Conservation (phyloP, 2,113 vertebrate species). For the Amia ocellicauda region DNA sequence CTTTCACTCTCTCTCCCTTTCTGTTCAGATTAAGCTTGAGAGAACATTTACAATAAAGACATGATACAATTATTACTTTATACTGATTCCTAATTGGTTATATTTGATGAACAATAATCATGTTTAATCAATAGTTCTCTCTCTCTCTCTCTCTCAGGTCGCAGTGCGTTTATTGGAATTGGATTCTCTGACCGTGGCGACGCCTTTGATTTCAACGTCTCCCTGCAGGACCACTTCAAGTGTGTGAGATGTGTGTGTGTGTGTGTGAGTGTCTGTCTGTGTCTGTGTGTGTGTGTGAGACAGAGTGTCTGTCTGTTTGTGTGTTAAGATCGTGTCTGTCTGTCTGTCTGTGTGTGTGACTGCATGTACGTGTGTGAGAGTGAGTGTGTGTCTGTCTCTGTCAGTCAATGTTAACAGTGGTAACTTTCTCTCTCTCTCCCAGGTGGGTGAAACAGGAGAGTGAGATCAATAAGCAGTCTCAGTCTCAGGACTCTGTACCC, state of each 20-base stretch:
- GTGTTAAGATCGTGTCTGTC: no score
- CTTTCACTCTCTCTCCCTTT: neutral
- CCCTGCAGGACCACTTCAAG: conserved; percentile 98
- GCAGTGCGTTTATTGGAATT: conserved; percentile 94
- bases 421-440: conserved; percentile 19
- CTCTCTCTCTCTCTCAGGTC: conserved; percentile 64
- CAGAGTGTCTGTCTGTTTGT: no score
- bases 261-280: neutral
- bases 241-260: conserved; percentile 48
- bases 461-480: conserved; percentile 83
- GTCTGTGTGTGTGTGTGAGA: neutral
- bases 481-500: conserved; percentile 77
- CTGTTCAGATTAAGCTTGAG: no score
- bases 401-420: no score
- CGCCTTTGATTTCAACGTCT: conserved; percentile 97
- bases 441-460: conserved; percentile 94
- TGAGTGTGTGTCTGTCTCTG: neutral
- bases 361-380: no score
- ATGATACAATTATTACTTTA: no score
- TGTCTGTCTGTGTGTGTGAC: no score
- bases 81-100: no score
- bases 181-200: conserved; percentile 92
- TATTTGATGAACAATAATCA: no score
- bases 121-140: neutral
- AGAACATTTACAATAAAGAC: no score